Evolutionary conservation across 2,113 vertebrate genomes (phyloP).

Genomic region (Centropus unirufus): DNA sequence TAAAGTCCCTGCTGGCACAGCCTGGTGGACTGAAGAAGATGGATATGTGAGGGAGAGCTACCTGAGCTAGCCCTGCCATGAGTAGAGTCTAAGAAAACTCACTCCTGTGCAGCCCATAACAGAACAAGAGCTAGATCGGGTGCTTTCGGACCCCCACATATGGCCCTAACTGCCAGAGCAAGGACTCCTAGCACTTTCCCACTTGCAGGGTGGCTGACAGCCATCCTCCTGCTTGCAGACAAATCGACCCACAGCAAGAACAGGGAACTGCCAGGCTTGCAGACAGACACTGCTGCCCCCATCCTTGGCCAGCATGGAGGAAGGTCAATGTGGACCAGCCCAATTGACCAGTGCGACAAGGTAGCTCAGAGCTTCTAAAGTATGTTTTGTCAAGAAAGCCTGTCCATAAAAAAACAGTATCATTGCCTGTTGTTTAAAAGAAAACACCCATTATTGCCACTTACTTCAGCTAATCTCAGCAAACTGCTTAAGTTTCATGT

Average conservation of each 20-base stretch:
- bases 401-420: background rate
- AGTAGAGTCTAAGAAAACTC: background rate
- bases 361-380: background rate
- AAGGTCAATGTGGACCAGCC: background rate
- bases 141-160: background rate
- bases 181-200: background rate
- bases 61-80: accelerated
- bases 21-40: accelerated
- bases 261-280: background rate
- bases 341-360: background rate
- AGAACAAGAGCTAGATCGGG: background rate
- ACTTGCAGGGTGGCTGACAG: background rate
- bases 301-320: background rate
- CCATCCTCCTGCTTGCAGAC: background rate
- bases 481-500: conserved; percentile 16
- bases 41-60: background rate
- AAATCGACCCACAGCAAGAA: accelerated
- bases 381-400: background rate
- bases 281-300: background rate
- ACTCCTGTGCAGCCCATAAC: background rate
- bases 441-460: background rate
- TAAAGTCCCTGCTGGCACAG: accelerated
- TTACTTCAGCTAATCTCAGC: conserved; percentile 28
- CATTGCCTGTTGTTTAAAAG: background rate
- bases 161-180: accelerated